Evolutionary conservation across 2,888 invertebrate species (phyloP).

Genomic region (Oligia fasciuncula): DNA sequence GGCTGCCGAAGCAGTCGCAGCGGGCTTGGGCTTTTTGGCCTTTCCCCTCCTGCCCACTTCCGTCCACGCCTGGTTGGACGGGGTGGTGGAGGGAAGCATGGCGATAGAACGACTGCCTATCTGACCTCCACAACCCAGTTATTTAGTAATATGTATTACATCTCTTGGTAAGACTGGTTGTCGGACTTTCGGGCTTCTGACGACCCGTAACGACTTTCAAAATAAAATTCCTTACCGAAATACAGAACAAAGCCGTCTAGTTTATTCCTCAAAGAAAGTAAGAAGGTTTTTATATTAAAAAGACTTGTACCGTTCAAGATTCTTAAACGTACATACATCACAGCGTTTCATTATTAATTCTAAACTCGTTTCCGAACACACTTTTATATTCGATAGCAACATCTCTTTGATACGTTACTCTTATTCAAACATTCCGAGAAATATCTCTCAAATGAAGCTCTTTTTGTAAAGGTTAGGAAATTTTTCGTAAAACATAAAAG

Average conservation of each 20-base stretch:
- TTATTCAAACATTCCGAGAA: conserved; percentile 39
- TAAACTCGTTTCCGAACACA: conserved; percentile 31
- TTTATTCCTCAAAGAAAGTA: conserved; percentile 8
- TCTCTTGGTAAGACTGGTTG: too few species aligned
- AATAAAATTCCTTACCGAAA: not conserved
- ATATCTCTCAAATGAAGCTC: conserved; percentile 29
- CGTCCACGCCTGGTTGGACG: too few species aligned
- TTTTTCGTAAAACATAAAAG: conserved; percentile 1
- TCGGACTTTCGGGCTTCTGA: too few species aligned
- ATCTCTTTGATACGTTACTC: conserved; percentile 34
- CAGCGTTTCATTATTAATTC: conserved; percentile 48
- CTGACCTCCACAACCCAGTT: too few species aligned
- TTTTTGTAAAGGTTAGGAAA: conserved; percentile 17
- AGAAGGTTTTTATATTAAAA: conserved; percentile 12
- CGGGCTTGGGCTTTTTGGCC: too few species aligned
- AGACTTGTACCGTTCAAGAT: conserved; percentile 17
- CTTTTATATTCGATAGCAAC: conserved; percentile 38
- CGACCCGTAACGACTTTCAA: not conserved
- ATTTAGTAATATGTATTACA: too few species aligned
- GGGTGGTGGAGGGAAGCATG: too few species aligned
- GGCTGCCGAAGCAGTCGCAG: too few species aligned
- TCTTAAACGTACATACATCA: conserved; percentile 30
- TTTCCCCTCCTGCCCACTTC: too few species aligned
- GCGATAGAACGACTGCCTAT: too few species aligned
- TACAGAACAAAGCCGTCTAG: not conserved